A percentile compares a stretch with the other conserved stretches of the same genome.
Conservation (phyloP, 2,797 vertebrate genomes). For the Eulemur coronatus region DNA sequence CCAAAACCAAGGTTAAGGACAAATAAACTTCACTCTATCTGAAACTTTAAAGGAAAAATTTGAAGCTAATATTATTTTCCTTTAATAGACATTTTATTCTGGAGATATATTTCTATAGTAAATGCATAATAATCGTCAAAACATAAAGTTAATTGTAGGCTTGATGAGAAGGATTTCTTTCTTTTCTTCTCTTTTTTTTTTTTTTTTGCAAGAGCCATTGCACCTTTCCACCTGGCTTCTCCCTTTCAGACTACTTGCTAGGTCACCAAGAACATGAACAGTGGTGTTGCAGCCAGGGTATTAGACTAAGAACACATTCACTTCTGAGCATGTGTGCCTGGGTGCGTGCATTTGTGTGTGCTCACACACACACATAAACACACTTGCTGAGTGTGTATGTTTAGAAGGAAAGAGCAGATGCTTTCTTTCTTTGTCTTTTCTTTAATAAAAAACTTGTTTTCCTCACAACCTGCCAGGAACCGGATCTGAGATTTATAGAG, state of each 20-base stretch:
- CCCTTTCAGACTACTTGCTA: not conserved
- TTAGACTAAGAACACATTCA: not conserved
- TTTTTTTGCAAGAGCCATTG: not conserved
- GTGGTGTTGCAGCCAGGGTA: not conserved
- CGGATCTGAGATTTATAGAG: not conserved
- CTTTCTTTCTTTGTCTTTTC: not conserved
- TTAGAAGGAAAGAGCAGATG: not conserved
- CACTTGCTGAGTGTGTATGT: not conserved
- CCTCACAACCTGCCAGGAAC: not conserved
- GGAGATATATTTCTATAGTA: not conserved
- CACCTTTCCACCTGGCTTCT: not conserved
- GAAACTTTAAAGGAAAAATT: not conserved
- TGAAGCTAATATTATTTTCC: not conserved
- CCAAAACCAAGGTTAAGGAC: not conserved
- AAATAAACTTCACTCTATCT: not conserved
- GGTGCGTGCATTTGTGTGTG: no score
- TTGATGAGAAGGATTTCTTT: not conserved
- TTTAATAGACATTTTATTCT: not conserved
- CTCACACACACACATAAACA: no score
- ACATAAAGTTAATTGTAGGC: not conserved
- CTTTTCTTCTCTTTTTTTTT: not conserved
- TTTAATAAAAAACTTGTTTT: not conserved
- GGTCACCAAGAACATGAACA: not conserved
- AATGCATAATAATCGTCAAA: not conserved
- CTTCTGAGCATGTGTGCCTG: not conserved